Conservation (phyloP, 2,888 invertebrate genomes). For the Thecophora atra region DNA sequence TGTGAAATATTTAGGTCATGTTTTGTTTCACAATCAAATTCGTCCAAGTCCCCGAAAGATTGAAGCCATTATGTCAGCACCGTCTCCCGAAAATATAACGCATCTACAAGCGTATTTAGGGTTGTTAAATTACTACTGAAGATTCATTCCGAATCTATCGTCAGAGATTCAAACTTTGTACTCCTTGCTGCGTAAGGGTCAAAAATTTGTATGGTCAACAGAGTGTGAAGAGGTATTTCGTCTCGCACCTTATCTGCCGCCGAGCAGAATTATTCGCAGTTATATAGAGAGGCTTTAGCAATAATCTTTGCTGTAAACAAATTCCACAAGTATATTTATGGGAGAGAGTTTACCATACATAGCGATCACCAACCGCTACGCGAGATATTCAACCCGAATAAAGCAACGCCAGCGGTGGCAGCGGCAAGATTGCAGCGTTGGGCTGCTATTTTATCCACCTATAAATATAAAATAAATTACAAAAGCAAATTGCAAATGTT, state of each 20-base stretch:
- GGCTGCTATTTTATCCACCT: constrained; percentile 33
- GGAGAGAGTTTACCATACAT: constrained; percentile 40
- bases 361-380: constrained; percentile 34
- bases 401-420: constrained; percentile 27
- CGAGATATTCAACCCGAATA: constrained; percentile 32
- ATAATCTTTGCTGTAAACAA: constrained; percentile 41
- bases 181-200: constrained; percentile 1
- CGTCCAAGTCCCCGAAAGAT: constrained; percentile 35
- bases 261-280: constrained; percentile 37
- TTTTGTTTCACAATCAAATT: constrained; percentile 35
- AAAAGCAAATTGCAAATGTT: constrained; percentile 30
- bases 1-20: constrained; percentile 38
- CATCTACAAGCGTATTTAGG: constrained; percentile 28
- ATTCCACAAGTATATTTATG: constrained; percentile 55
- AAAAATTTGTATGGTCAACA: constrained; percentile 17
- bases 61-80: constrained; percentile 34
- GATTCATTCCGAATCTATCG: constrained; percentile 29
- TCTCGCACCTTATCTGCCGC: constrained; percentile 29
- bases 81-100: constrained; percentile 20
- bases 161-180: constrained; percentile 16
- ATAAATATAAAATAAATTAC: constrained; percentile 30
- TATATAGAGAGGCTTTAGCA: constrained; percentile 38
- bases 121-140: constrained; percentile 34
- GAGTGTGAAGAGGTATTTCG: neutral
- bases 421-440: constrained; percentile 32